Percentiles rank a stretch among this genome's conserved stretches.
These are phyloP conservation scores for Xiphophorus hellerii DNA, from an alignment of 2,113 vertebrate species.

Conservation along the genomic window DNA sequence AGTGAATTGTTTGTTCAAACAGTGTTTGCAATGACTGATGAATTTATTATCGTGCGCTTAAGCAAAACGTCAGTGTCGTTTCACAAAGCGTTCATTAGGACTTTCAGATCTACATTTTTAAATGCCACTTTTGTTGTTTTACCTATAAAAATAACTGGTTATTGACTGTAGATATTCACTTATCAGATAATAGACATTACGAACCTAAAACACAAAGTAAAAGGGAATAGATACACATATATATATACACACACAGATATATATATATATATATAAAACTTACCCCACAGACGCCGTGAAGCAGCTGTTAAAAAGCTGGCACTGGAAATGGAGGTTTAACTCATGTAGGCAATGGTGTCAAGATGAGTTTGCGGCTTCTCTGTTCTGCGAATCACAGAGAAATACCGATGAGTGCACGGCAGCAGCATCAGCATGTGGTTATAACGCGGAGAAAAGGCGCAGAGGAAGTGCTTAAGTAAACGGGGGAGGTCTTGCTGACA, in stretches of 20 bases:
- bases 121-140: too few relatives aligned
- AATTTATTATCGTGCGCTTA: background rate
- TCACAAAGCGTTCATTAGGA: background rate
- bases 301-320: slow-evolving; percentile 10
- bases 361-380: slow-evolving; percentile 7
- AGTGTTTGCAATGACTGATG: background rate
- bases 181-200: too few relatives aligned
- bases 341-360: background rate
- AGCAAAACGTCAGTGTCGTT: background rate
- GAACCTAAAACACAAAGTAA: background rate
- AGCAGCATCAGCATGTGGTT: slow-evolving; percentile 32
- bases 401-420: slow-evolving; percentile 1
- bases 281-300: slow-evolving; percentile 18
- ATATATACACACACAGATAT: too few relatives aligned
- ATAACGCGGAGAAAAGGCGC: background rate
- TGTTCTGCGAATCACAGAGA: background rate
- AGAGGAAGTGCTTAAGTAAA: slow-evolving; percentile 57
- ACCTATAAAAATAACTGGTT: background rate
- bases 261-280: background rate
- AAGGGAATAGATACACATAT: background rate
- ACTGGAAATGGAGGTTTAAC: slow-evolving; percentile 12
- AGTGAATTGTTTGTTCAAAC: slow-evolving; percentile 4
- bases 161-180: too few relatives aligned
- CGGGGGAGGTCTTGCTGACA: background rate
- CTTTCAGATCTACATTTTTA: background rate